Conservation (phyloP, 2,113 vertebrate species). For the Montifringilla adamsi region DNA sequence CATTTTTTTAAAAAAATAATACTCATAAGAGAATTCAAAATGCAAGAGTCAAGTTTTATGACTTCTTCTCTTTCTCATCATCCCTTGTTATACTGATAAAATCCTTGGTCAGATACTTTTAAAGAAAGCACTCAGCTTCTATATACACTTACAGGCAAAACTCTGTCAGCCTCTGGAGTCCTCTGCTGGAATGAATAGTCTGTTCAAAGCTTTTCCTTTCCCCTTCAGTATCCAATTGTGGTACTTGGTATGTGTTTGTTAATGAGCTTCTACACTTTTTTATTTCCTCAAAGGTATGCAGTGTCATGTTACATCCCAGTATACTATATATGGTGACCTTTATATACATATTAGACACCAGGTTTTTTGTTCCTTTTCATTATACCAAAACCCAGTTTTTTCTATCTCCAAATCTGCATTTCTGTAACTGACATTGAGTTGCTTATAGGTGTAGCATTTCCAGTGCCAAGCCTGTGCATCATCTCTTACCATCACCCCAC, state of each 20-base stretch:
- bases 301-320: no score
- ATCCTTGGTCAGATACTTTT: background rate
- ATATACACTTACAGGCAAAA: background rate
- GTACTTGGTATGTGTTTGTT: background rate
- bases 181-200: background rate
- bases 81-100: background rate
- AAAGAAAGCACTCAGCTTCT: background rate
- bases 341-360: background rate
- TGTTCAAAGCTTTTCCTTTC: background rate
- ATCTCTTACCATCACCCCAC: background rate
- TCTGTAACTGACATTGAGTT: background rate
- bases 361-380: background rate
- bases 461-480: background rate
- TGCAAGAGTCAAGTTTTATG: background rate
- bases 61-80: background rate
- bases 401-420: background rate
- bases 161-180: background rate
- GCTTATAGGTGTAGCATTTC: background rate
- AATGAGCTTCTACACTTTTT: background rate
- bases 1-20: background rate
- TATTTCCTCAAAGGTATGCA: background rate
- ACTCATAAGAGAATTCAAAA: background rate
- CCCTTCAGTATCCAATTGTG: background rate
- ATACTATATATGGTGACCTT: background rate
- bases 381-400: accelerated